These are phyloP conservation scores for Candoia aspera DNA, from an alignment of 2,113 vertebrate species.

Conservation along the genomic window DNA sequence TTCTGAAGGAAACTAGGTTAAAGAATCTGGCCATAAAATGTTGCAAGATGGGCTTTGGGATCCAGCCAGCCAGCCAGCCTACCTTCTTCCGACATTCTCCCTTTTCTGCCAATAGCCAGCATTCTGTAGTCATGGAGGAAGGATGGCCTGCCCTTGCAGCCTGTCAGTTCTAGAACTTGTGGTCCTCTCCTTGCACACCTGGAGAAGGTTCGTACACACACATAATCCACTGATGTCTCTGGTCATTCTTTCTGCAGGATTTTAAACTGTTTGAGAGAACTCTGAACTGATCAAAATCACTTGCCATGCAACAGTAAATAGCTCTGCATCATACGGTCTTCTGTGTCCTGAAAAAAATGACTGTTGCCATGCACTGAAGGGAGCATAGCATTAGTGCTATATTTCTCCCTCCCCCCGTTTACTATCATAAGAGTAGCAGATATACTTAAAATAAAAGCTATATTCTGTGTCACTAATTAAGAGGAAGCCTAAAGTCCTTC, in stretches of 20 bases:
- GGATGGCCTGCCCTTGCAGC: background rate
- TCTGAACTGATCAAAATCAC: background rate
- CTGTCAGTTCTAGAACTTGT: background rate
- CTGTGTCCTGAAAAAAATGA: background rate
- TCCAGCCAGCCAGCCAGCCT: background rate
- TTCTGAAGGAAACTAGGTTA: background rate
- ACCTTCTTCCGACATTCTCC: background rate
- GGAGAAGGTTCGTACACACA: background rate
- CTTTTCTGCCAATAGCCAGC: background rate
- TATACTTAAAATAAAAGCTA: conserved; percentile 8
- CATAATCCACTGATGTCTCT: background rate
- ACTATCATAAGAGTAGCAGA: conserved; percentile 22
- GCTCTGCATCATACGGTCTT: background rate
- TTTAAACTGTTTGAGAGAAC: background rate
- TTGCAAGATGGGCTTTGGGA: background rate
- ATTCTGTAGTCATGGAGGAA: background rate
- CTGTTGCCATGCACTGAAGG: background rate
- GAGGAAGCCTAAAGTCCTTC: conserved; percentile 55
- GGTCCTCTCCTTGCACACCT: background rate
- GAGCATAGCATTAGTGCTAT: conserved; percentile 29
- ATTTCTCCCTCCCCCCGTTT: background rate
- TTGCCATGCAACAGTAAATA: background rate
- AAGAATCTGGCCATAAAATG: background rate
- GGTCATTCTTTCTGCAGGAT: background rate
- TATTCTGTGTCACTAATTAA: conserved; percentile 46